Evolutionary conservation across 92 coral and sea anemone genomes (phyloP).

Genomic region (Paragorgia papillata): DNA sequence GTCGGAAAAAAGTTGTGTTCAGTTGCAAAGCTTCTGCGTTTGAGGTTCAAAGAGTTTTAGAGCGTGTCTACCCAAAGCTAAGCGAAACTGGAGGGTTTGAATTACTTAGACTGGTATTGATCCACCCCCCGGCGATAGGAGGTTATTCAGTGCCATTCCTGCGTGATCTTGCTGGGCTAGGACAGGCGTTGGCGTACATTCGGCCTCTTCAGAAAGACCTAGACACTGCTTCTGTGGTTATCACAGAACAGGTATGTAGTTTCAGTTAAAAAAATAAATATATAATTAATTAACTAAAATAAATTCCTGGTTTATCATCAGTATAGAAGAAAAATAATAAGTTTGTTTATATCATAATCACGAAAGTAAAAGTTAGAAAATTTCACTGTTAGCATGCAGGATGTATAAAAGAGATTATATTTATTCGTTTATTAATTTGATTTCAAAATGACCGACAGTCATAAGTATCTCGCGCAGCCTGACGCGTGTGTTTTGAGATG

Average conservation of each 20-base stretch:
- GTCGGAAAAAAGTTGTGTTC: constrained; percentile 41
- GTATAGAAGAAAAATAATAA: too few relatives aligned
- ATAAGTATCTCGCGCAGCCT: too few relatives aligned
- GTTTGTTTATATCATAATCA: too few relatives aligned
- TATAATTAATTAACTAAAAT: too few relatives aligned
- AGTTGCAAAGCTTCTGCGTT: constrained; percentile 38
- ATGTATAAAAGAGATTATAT: too few relatives aligned
- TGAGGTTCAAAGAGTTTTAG: constrained; percentile 28
- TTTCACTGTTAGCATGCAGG: too few relatives aligned
- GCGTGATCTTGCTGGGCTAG: constrained; percentile 26
- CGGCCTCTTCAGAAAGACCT: constrained; percentile 44
- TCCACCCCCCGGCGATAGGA: constrained; percentile 28
- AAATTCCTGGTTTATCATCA: too few relatives aligned
- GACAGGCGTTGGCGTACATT: constrained; percentile 38
- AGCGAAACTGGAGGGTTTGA: constrained; percentile 43
- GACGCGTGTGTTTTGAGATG: too few relatives aligned
- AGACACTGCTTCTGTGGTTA: constrained; percentile 15
- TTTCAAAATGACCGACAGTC: too few relatives aligned
- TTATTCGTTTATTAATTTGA: too few relatives aligned
- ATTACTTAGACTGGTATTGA: constrained; percentile 36
- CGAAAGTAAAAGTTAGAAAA: too few relatives aligned
- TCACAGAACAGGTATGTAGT: constrained; percentile 23
- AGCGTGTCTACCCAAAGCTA: constrained; percentile 44
- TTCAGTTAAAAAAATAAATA: too few relatives aligned
- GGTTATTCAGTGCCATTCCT: constrained; percentile 40